phyloP scores from a whole-genome alignment of 2,888 invertebrate species.

The Hololepta plana region DNA sequence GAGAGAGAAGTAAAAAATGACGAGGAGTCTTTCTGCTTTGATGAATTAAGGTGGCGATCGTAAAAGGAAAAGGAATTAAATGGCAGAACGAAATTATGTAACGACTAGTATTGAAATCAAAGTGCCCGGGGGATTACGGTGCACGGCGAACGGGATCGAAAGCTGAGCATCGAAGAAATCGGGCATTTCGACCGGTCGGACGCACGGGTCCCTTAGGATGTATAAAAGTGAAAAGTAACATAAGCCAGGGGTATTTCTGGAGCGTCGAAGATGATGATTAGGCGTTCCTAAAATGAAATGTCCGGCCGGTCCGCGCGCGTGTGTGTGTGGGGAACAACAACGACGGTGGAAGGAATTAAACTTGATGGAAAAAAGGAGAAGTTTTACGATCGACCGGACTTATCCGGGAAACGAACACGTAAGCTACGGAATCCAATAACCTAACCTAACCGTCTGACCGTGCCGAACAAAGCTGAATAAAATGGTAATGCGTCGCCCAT shows the following conservation, averaged over 20 bases:
- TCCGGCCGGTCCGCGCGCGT: conserved; percentile 7
- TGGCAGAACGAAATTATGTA: too few species aligned
- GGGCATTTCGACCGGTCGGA: not conserved
- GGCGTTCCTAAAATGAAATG: conserved; percentile 16
- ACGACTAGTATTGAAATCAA: conserved; percentile 23
- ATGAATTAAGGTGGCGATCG: too few species aligned
- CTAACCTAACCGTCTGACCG: conserved; percentile 9
- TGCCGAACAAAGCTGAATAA: conserved; percentile 8
- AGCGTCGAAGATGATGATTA: conserved; percentile 15
- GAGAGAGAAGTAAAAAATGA: too few species aligned
- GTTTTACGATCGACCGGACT: conserved; percentile 15
- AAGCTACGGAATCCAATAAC: conserved; percentile 17
- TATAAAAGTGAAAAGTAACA: conserved; percentile 29
- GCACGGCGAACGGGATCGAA: conserved; percentile 20
- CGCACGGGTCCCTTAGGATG: conserved; percentile 24
- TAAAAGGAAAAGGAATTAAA: too few species aligned
- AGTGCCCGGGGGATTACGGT: conserved; percentile 20
- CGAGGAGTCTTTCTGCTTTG: too few species aligned
- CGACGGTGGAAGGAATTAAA: conserved; percentile 16
- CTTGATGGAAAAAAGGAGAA: conserved; percentile 14
- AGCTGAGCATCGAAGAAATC: conserved; percentile 17
- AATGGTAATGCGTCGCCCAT: conserved; percentile 8
- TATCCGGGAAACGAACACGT: conserved; percentile 14
- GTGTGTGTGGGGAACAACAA: conserved; percentile 7
- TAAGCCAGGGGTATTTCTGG: conserved; percentile 14